A percentile compares a stretch with the other conserved stretches of the same genome.
phyloP scores from a whole-genome alignment of 30 jellyfish, hydroid and myxozoan genomes.

The Chironex yamaguchii region DNA sequence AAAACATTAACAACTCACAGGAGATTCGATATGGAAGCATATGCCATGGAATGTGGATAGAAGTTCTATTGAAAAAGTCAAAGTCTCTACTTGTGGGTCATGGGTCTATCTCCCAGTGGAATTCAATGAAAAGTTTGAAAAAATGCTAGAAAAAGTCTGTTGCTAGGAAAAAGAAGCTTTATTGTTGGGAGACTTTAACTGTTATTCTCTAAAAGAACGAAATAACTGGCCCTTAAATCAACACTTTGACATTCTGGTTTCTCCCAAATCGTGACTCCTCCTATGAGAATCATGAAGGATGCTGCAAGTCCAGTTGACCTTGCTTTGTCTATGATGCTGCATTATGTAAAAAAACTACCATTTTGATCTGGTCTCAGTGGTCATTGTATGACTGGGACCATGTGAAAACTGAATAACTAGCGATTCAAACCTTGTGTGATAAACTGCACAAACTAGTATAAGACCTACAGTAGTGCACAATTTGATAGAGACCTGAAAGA shows the following conservation, averaged over 20 bases:
- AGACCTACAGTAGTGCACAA: conserved; percentile 40
- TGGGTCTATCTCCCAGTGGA: conserved; percentile 58
- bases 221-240: conserved; percentile 44
- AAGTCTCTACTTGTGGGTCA: conserved; percentile 52
- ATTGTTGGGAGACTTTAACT: conserved; percentile 46
- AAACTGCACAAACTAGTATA: conserved; percentile 54
- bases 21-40: conserved; percentile 48
- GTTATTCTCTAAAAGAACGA: conserved; percentile 36
- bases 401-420: conserved; percentile 11
- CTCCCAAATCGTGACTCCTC: conserved; percentile 46
- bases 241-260: conserved; percentile 46
- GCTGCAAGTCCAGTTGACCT: conserved; percentile 49
- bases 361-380: neutral
- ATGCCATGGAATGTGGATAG: conserved; percentile 41
- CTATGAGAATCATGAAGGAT: conserved; percentile 52
- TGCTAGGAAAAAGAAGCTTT: conserved; percentile 48
- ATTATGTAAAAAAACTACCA: conserved; percentile 6
- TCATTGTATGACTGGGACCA: conserved; percentile 1
- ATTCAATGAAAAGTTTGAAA: conserved; percentile 32
- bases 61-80: conserved; percentile 55
- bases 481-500: conserved; percentile 29
- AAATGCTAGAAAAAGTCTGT: conserved; percentile 44
- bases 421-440: conserved; percentile 50
- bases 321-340: conserved; percentile 48
- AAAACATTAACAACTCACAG: conserved; percentile 36